Evolutionary conservation across 2,888 invertebrate species (phyloP).

Genomic region (Epsilonema sp.): DNA sequence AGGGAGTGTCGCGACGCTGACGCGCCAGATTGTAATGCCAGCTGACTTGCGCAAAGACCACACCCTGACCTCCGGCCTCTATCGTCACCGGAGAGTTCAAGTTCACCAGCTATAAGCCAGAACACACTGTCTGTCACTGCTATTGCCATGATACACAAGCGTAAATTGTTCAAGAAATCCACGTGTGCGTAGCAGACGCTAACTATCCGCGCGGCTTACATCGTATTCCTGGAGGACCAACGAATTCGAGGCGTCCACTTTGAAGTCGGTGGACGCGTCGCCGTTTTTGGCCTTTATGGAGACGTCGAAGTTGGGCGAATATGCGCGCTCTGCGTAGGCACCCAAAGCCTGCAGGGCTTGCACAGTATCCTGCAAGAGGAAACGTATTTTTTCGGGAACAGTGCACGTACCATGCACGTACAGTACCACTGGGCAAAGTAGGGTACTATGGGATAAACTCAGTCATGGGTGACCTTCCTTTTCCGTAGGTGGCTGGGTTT

Average conservation of each 20-base stretch:
- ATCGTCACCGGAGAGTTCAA: slow-evolving; percentile 40
- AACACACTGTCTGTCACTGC: neutral
- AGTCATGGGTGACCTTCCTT: too few relatives aligned
- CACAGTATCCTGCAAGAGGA: slow-evolving; percentile 44
- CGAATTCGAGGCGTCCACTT: neutral
- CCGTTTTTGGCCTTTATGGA: slow-evolving; percentile 39
- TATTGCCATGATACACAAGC: too few relatives aligned
- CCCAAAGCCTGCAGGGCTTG: slow-evolving; percentile 51
- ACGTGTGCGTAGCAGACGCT: too few relatives aligned
- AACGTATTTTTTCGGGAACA: neutral
- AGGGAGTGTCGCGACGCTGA: slow-evolving; percentile 19
- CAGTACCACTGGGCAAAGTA: too few relatives aligned
- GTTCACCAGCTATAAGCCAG: slow-evolving; percentile 13
- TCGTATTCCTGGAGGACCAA: slow-evolving; percentile 59
- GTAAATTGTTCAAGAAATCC: too few relatives aligned
- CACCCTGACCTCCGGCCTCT: slow-evolving; percentile 56
- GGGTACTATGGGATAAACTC: too few relatives aligned
- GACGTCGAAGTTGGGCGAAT: slow-evolving; percentile 36
- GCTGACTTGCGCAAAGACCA: slow-evolving; percentile 41
- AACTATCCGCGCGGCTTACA: slow-evolving; percentile 35
- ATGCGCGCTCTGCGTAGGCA: slow-evolving; percentile 43
- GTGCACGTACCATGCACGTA: too few relatives aligned
- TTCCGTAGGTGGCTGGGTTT: too few relatives aligned
- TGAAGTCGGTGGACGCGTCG: slow-evolving; percentile 21
- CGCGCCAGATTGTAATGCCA: slow-evolving; percentile 56